Conservation (phyloP, 92 coral and sea anemone species). For the Phenganax subtilis region DNA sequence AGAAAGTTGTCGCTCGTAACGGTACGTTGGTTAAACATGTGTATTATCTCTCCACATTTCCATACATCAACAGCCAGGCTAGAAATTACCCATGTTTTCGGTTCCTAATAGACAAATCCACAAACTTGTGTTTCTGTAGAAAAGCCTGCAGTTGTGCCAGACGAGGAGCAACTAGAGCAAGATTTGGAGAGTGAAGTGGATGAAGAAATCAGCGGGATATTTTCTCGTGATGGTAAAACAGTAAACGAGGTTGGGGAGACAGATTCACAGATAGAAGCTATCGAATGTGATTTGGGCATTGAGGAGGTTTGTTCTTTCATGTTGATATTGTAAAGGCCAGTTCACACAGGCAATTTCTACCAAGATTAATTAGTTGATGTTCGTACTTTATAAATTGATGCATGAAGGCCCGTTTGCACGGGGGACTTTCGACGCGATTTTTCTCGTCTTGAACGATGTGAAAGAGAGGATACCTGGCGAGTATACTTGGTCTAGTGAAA, state of each 20-base stretch:
- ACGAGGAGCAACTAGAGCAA: neutral
- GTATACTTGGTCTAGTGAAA: too few relatives aligned
- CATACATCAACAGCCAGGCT: neutral
- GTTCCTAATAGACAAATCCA: neutral
- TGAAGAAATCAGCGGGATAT: conserved; percentile 62
- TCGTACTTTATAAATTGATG: too few relatives aligned
- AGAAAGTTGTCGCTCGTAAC: conserved; percentile 74
- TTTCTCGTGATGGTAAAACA: conserved; percentile 51
- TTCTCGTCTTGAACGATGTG: too few relatives aligned
- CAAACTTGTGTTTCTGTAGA: neutral
- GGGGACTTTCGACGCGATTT: too few relatives aligned
- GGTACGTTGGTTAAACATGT: conserved; percentile 47
- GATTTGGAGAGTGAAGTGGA: conserved; percentile 56
- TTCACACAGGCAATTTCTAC: too few relatives aligned
- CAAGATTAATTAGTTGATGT: too few relatives aligned
- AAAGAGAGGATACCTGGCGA: too few relatives aligned
- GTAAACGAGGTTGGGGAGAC: conserved; percentile 41
- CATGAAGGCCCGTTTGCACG: too few relatives aligned
- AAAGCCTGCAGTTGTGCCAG: neutral
- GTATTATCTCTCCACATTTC: too few relatives aligned
- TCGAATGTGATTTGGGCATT: conserved; percentile 69
- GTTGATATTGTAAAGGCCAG: too few relatives aligned
- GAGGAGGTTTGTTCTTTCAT: conserved; percentile 59
- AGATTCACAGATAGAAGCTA: conserved; percentile 41
- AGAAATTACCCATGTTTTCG: neutral